A percentile compares a stretch with the other conserved stretches of the same genome.
Evolutionary conservation across 2,888 invertebrate species (phyloP).

Genomic region (Neria commutata): DNA sequence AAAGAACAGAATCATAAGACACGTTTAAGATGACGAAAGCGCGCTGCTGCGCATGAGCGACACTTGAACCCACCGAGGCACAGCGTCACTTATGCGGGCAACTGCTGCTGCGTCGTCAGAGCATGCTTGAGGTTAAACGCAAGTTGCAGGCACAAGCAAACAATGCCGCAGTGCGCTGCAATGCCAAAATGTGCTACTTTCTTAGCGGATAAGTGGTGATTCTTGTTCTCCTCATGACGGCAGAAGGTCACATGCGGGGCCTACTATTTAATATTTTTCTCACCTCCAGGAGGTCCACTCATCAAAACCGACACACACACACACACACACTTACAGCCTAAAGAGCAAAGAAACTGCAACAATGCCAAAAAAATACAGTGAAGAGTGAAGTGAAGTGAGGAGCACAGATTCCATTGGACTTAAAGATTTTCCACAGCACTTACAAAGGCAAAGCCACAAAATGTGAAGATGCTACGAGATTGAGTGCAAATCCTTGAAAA

Average conservation of each 20-base stretch:
- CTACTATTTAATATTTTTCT: constrained; percentile 58
- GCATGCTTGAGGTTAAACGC: constrained; percentile 51
- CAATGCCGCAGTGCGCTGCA: constrained; percentile 14
- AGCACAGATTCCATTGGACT: constrained; percentile 1
- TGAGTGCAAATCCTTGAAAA: neutral
- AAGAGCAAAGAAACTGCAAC: neutral
- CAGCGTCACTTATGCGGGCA: constrained; percentile 40
- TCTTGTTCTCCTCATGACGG: neutral
- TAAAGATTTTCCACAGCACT: constrained; percentile 3
- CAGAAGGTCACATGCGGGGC: constrained; percentile 16
- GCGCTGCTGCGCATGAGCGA: neutral
- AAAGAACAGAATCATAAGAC: neutral
- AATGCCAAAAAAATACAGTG: neutral
- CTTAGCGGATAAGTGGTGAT: neutral
- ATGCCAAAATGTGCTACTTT: no score
- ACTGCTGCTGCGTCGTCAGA: constrained; percentile 40
- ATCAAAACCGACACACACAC: constrained; percentile 34
- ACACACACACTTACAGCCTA: neutral
- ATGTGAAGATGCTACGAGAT: neutral
- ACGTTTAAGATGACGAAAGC: constrained; percentile 15
- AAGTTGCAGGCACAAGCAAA: constrained; percentile 42
- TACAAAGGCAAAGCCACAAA: neutral
- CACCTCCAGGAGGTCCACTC: constrained; percentile 62
- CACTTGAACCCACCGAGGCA: neutral
- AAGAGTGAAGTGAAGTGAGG: no score